Conservation (phyloP, 1,140 invertebrate genomes). For the Aethina tumida region DNA sequence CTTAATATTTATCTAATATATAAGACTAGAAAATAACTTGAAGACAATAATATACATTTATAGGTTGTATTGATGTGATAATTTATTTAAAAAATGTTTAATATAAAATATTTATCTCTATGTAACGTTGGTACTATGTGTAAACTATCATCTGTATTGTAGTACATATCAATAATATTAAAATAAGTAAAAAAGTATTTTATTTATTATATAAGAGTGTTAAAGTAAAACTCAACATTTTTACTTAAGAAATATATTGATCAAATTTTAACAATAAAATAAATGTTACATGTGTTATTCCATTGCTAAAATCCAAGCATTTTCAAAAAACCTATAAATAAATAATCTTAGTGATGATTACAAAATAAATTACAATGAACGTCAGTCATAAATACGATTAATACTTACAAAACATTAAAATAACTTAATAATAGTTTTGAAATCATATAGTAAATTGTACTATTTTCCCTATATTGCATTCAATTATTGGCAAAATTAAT, state of each 20-base stretch:
- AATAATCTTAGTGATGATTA: constrained; percentile 3
- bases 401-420: constrained; percentile 3
- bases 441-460: background rate
- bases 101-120: too few relatives aligned
- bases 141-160: too few relatives aligned
- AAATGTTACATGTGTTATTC: constrained; percentile 11
- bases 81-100: too few relatives aligned
- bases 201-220: background rate
- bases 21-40: too few relatives aligned
- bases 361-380: background rate
- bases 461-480: too few relatives aligned
- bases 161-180: too few relatives aligned
- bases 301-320: constrained; percentile 30
- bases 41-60: too few relatives aligned
- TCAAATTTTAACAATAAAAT: constrained; percentile 32
- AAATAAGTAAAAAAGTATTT: too few relatives aligned
- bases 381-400: background rate
- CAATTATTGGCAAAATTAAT: background rate
- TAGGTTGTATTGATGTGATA: too few relatives aligned
- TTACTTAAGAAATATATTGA: constrained; percentile 2
- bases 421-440: constrained; percentile 6
- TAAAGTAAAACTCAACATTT: background rate
- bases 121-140: too few relatives aligned
- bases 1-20: too few relatives aligned
- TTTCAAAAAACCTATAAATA: constrained; percentile 3